Base-by-base conservation (phyloP, 2,888 invertebrate genomes). In the Cacoxenus indagator region DNA sequence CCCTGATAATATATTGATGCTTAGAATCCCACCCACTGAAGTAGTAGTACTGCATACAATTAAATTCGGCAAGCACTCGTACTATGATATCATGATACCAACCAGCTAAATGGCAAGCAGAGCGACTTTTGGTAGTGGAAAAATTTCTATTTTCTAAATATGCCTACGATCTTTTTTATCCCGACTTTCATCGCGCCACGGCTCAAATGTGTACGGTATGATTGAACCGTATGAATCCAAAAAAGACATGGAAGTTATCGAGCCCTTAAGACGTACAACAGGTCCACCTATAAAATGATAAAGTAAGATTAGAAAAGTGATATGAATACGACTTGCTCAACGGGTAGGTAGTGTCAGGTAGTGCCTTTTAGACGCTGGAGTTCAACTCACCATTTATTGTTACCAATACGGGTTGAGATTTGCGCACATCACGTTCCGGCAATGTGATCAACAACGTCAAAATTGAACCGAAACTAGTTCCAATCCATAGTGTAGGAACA, bases 381-480 rank as follows among this genome's bases (percentile, higher is more conserved):
- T 27, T 27, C 1, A n/a, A 85, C 90, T 89, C 87, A 95, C 96
- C 95, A 89, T 94, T 95, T 78, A 96, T 94, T 85, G 96, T 93
- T 79, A 97, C 93, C 84, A 94, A 93, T 77, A 96, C 95, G 66
- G 96, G 95, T 87, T 96, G 96, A 75, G 94, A 92, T 86, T 93
- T 92, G 84, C 96, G 90, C 77, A 91, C 91, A 87, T 97, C 96
- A 66, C 93, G 90, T 84, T 94, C 93, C 71, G 94, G 92, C 78
- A 95, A 93, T 87, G 92, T 94, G 86, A 99, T 92, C 88, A 95
- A 93, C 89, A 99, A 93, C 74, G 97, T 96, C 84, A 99, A 91
- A 87, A 98, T 96, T 70, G 98, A 97, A 82, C 99, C 99, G 83
- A 96, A 91, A 88, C 96, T 97, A 78, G 98, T 99, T 83, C 99